A percentile compares a stretch with the other conserved stretches of the same genome.
These are phyloP conservation scores for Trichopria drosophilae DNA, from an alignment of 2,888 invertebrate species.

Conservation along the genomic window DNA sequence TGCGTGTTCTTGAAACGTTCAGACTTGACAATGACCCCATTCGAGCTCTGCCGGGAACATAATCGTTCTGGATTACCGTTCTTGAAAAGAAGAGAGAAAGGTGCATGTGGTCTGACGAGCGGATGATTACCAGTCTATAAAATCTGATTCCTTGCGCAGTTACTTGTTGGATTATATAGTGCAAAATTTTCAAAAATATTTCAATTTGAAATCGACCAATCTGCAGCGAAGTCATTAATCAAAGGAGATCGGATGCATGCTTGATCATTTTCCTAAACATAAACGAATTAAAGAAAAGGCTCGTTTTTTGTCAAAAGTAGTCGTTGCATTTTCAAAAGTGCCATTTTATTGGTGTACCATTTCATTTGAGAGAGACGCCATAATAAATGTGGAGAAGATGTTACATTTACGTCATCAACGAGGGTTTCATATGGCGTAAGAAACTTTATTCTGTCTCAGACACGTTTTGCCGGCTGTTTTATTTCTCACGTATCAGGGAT, in stretches of 20 bases:
- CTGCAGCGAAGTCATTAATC: too few relatives aligned
- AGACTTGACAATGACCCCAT: constrained; percentile 32
- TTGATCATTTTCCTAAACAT: too few relatives aligned
- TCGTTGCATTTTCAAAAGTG: not conserved
- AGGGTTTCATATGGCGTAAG: constrained; percentile 37
- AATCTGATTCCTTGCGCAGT: too few relatives aligned
- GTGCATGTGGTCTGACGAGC: not conserved
- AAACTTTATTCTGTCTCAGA: constrained; percentile 33
- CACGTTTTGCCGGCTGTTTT: constrained; percentile 30
- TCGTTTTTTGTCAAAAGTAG: too few relatives aligned
- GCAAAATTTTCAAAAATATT: too few relatives aligned
- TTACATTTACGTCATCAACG: constrained; percentile 12
- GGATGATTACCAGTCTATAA: not conserved
- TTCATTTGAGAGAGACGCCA: not conserved
- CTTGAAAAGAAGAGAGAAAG: constrained; percentile 30
- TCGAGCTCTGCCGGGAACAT: constrained; percentile 10
- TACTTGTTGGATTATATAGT: too few relatives aligned
- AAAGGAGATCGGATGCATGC: too few relatives aligned
- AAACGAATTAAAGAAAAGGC: too few relatives aligned
- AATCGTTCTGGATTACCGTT: constrained; percentile 30
- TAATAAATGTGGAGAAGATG: not conserved
- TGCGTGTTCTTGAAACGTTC: constrained; percentile 28
- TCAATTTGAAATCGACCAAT: too few relatives aligned
- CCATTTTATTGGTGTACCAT: not conserved
- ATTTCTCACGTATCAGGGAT: constrained; percentile 31